Percentiles rank a stretch among this genome's conserved stretches.
Evolutionary conservation across 2,797 vertebrate genomes (phyloP).

Genomic region (Nothura maculosa): DNA sequence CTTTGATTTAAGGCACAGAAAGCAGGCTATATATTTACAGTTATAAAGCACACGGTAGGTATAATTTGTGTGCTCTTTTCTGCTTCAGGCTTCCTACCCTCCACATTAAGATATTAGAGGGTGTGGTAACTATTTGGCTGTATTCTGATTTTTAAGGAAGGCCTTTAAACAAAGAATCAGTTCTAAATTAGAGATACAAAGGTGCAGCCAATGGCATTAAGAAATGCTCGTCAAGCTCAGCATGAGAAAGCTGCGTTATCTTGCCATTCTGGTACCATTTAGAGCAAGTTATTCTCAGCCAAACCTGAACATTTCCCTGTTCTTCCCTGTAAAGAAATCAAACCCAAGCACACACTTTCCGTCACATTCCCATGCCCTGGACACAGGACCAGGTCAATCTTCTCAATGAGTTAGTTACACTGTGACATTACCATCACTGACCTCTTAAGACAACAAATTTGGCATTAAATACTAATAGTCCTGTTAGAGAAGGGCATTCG

Average conservation of each 20-base stretch:
- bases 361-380: not conserved
- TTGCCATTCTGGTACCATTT: not conserved
- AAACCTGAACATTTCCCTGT: not conserved
- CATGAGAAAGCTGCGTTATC: not conserved
- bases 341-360: not conserved
- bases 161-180: not conserved
- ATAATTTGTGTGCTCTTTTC: not conserved
- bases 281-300: not conserved
- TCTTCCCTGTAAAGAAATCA: not conserved
- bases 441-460: constrained; percentile 4
- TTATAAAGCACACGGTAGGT: not conserved
- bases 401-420: not conserved
- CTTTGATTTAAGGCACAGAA: not conserved
- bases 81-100: not conserved
- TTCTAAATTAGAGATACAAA: not conserved
- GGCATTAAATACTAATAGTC: not conserved
- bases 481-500: not conserved
- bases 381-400: not conserved
- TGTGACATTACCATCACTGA: not conserved
- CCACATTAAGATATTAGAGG: not conserved
- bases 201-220: not conserved
- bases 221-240: not conserved
- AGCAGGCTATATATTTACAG: not conserved
- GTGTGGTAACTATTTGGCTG: not conserved
- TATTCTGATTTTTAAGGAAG: not conserved